phyloP scores from a whole-genome alignment of 2,113 vertebrate genomes.

The Nesospiza acunhae region DNA sequence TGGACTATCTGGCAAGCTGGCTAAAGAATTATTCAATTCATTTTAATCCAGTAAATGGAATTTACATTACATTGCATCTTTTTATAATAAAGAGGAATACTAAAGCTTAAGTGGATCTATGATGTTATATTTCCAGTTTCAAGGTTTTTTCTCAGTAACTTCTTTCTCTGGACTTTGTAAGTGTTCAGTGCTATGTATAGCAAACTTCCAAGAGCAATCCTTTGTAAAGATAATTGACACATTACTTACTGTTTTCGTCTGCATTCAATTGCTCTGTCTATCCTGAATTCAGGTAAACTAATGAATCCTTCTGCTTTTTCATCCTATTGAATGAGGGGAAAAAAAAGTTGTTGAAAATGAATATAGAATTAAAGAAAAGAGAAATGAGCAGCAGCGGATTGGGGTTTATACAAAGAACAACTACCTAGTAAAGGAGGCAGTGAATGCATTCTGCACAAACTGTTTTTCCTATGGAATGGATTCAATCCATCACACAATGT shows the following conservation, averaged over 20 bases:
- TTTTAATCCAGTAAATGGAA: not conserved
- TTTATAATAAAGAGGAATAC: not conserved
- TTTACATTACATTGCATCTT: not conserved
- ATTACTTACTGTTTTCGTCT: slow-evolving; percentile 89
- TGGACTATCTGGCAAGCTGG: not conserved
- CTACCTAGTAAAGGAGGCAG: not conserved
- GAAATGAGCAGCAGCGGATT: not conserved
- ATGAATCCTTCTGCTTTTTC: slow-evolving; percentile 92
- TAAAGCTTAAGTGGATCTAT: not conserved
- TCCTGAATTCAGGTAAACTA: slow-evolving; percentile 90
- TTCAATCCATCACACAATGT: not conserved
- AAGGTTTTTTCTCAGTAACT: not conserved
- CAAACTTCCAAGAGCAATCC: not conserved
- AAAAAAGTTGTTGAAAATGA: not conserved
- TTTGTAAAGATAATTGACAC: not conserved
- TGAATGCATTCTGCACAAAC: not conserved
- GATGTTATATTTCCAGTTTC: not conserved
- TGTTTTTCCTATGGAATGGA: not conserved
- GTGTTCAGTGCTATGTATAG: not conserved
- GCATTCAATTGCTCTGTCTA: slow-evolving; percentile 89
- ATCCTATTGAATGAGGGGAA: slow-evolving; percentile 73
- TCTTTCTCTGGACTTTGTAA: not conserved
- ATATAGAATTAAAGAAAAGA: not conserved
- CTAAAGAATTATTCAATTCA: not conserved
- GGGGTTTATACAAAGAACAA: not conserved